Conservation (phyloP, 2,113 vertebrate genomes). For the Apodemus sylvaticus region DNA sequence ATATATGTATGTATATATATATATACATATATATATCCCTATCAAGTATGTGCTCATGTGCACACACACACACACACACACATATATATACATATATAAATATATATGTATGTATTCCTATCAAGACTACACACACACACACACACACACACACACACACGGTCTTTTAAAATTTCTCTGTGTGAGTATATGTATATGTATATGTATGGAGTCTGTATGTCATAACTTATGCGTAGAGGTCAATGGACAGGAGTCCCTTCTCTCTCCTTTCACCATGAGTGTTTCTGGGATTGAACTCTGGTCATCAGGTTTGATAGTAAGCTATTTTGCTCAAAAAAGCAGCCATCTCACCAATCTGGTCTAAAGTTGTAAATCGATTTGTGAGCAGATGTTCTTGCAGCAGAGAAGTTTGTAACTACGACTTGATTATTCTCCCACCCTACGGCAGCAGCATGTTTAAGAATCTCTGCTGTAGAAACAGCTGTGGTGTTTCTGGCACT, state of each 20-base stretch:
- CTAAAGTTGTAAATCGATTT: background rate
- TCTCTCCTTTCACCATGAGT: background rate
- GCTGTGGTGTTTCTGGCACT: background rate
- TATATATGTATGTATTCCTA: no score
- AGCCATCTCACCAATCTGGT: background rate
- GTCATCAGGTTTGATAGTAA: background rate
- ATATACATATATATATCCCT: no score
- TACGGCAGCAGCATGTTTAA: background rate
- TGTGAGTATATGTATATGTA: background rate
- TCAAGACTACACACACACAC: background rate
- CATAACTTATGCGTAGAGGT: background rate
- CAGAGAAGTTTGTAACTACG: background rate
- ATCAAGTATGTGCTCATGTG: no score
- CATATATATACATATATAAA: no score
- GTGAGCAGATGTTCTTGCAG: background rate
- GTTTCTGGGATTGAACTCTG: background rate
- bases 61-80: background rate
- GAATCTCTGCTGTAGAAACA: background rate
- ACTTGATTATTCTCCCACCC: background rate
- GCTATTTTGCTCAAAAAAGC: background rate
- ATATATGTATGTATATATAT: no score
- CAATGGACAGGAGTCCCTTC: background rate
- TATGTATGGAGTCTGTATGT: background rate
- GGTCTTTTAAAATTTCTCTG: background rate
- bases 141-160: background rate